Base-by-base conservation (phyloP, 2,113 vertebrate genomes). In the Melanostigma gelatinosum region DNA sequence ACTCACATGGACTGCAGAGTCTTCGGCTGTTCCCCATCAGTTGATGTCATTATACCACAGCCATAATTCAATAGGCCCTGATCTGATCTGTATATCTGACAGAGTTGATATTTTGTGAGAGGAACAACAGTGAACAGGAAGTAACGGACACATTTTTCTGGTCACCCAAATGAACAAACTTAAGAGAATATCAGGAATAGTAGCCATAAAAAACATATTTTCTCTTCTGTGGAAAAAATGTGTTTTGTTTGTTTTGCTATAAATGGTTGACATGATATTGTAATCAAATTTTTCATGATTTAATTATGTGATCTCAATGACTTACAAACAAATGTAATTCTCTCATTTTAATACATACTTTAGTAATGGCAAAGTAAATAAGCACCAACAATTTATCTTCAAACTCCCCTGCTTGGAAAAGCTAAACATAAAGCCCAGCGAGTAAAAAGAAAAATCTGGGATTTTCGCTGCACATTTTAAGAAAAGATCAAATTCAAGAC, bases 41-140 rank as follows among this genome's bases (percentile, higher is more conserved):
- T 27, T 90, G 77, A 92, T 88, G 72, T 70, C 84, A 72, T 88
- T 89, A 89, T 77, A 76, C 42, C 72, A 27, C 50, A 83, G 74
- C 60, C 66, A 70, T 91, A 87, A 91, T 88, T 77, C 52, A 79
- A 85, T 78, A 77, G 72, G 61, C 60, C 77, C 22, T 44, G 52
- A 88, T 84, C 66, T 75, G 63, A 91, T 89, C 83, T 82, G 62
- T 70, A 66, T 75, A 57, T 77, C 54, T 85, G 77, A 68, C 61
- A 72, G 57, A 57, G 75, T 68, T 85, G 71, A 83, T 70, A 76
- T 85, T 72, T 75, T 77, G 75, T 87, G 75, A 78, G 69, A 60
- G 29, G 76, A 89, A 72, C 46, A 84, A 44, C 63, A 63, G 9
- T 42, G 71, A 71, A 77, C 61, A 70, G 16, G n/a, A 79, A 68